Evolutionary conservation across 1,140 invertebrate genomes (phyloP).

Genomic region (Manduca sexta): DNA sequence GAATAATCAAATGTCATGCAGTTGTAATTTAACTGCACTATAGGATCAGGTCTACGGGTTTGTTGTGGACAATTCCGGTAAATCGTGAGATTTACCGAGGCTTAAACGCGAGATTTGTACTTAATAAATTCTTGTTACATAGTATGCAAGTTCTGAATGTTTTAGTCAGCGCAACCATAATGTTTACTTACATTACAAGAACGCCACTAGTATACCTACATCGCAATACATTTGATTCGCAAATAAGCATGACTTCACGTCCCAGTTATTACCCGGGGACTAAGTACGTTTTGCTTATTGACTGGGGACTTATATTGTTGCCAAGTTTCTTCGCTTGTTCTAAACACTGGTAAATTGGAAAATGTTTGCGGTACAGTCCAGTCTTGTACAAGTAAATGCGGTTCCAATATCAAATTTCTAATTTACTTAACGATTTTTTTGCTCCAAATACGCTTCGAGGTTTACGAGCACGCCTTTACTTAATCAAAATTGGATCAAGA

Average conservation of each 20-base stretch:
- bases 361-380: slow-evolving; percentile 4
- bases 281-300: slow-evolving; percentile 7
- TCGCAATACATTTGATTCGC: too few relatives aligned
- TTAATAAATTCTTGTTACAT: too few relatives aligned
- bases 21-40: too few relatives aligned
- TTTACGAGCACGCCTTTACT: background rate
- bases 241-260: background rate
- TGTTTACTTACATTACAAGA: too few relatives aligned
- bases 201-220: too few relatives aligned
- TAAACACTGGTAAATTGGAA: slow-evolving; percentile 2
- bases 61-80: too few relatives aligned
- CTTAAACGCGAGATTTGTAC: too few relatives aligned
- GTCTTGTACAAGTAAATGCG: background rate
- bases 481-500: background rate
- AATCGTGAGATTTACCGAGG: too few relatives aligned
- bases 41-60: too few relatives aligned
- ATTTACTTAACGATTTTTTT: background rate
- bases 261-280: slow-evolving; percentile 3
- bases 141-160: too few relatives aligned
- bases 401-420: slow-evolving; percentile 1
- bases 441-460: background rate
- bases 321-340: slow-evolving; percentile 6
- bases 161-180: too few relatives aligned
- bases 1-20: too few relatives aligned
- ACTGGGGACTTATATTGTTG: slow-evolving; percentile 10